phyloP scores from a whole-genome alignment of 2,113 vertebrate species.

The Semnornis frantzii region DNA sequence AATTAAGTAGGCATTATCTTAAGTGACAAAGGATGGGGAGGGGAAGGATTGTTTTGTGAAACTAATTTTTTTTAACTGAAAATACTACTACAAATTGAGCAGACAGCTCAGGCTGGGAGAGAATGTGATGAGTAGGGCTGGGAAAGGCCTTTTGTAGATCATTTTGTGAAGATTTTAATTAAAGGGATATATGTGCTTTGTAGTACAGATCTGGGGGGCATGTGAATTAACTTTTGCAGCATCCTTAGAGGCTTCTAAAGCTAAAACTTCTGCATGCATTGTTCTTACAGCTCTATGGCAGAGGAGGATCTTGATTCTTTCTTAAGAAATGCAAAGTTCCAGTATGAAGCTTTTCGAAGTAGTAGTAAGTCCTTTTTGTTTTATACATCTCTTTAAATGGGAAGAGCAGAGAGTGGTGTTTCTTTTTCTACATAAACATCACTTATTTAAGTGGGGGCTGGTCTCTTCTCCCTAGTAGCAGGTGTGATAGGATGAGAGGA shows the following conservation, averaged over 20 bases:
- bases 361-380: conserved; percentile 85
- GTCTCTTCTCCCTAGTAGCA: no score
- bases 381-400: not conserved
- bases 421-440: not conserved
- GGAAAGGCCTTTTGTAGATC: not conserved
- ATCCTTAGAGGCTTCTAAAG: not conserved
- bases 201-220: not conserved
- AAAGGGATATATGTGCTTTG: not conserved
- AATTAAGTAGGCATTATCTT: not conserved
- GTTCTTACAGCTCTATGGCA: conserved; percentile 76
- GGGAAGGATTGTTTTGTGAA: not conserved
- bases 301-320: conserved; percentile 88
- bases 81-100: not conserved
- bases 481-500: no score
- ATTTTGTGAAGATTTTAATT: not conserved
- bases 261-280: not conserved
- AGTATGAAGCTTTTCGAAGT: conserved; percentile 90
- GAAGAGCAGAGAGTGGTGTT: not conserved
- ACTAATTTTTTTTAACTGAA: not conserved
- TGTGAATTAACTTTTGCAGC: not conserved
- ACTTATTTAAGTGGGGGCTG: no score
- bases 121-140: not conserved
- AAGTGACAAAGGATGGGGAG: not conserved
- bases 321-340: conserved; percentile 86
- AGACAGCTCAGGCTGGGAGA: not conserved